These are phyloP conservation scores for Arge pagana DNA, from an alignment of 2,888 invertebrate genomes.

Conservation along the genomic window DNA sequence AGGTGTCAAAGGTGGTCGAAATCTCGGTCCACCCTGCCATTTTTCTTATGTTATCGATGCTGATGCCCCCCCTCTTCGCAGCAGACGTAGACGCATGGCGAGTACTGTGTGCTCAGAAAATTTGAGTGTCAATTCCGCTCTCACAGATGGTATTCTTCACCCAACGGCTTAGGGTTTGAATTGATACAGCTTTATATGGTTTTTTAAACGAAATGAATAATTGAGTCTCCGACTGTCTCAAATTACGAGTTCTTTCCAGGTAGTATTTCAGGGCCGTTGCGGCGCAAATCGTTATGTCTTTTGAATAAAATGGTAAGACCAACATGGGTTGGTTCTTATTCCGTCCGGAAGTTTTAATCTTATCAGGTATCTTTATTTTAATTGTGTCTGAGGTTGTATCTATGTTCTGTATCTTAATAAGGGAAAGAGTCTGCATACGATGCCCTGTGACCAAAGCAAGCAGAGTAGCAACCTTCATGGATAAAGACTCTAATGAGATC, in stretches of 20 bases:
- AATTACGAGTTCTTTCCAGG: not conserved
- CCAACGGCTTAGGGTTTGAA: slow-evolving; percentile 28
- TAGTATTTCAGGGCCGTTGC: slow-evolving; percentile 16
- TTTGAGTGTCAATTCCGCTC: slow-evolving; percentile 34
- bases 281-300: slow-evolving; percentile 15
- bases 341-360: slow-evolving; percentile 17
- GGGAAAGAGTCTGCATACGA: slow-evolving; percentile 22
- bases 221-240: not conserved
- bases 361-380: slow-evolving; percentile 24
- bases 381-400: slow-evolving; percentile 2
- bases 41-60: slow-evolving; percentile 32
- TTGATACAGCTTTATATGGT: slow-evolving; percentile 20
- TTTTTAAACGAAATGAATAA: slow-evolving; percentile 25
- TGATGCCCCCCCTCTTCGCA: slow-evolving; percentile 33
- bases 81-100: slow-evolving; percentile 38
- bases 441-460: slow-evolving; percentile 29
- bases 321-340: slow-evolving; percentile 18
- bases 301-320: slow-evolving; percentile 3
- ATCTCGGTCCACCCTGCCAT: slow-evolving; percentile 35
- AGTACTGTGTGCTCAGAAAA: slow-evolving; percentile 36
- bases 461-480: slow-evolving; percentile 33
- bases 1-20: slow-evolving; percentile 34
- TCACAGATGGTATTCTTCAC: slow-evolving; percentile 22
- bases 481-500: slow-evolving; percentile 23
- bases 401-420: not conserved